Conservation (phyloP, 2,113 vertebrate species). For the Nothocercus nigrocapillus region DNA sequence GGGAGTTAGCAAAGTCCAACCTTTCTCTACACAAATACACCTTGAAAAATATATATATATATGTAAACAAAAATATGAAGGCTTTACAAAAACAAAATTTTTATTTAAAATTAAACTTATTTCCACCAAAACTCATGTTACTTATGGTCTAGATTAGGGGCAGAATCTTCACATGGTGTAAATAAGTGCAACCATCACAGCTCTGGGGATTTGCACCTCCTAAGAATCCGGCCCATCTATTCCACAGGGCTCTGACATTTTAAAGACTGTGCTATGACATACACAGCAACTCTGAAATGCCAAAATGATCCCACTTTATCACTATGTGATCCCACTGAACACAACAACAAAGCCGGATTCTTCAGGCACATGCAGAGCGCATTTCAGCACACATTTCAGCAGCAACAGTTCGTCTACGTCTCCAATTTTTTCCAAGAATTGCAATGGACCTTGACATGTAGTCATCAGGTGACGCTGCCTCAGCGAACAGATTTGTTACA, state of each 20-base stretch:
- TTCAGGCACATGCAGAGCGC: not conserved
- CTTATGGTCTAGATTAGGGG: not conserved
- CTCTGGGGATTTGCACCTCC: not conserved
- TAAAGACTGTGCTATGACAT: not conserved
- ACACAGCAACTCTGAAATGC: slow-evolving; percentile 20
- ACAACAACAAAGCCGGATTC: not conserved
- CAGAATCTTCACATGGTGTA: not conserved
- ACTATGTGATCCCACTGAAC: not conserved
- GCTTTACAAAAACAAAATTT: not conserved
- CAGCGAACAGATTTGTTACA: not conserved
- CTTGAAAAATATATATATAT: no score
- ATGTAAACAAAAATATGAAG: not conserved
- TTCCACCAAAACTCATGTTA: not conserved
- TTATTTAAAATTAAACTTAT: not conserved
- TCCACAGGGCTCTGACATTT: slow-evolving; percentile 45
- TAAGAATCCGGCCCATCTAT: slow-evolving; percentile 9
- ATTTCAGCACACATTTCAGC: slow-evolving; percentile 4
- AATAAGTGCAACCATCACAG: not conserved
- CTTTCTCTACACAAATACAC: not conserved
- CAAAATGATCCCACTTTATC: slow-evolving; percentile 11
- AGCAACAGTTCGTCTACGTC: not conserved
- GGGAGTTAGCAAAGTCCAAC: slow-evolving; percentile 14
- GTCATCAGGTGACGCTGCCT: not conserved
- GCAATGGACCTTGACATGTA: not conserved
- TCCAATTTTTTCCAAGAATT: slow-evolving; percentile 13